Evolutionary conservation across 2,888 invertebrate species (phyloP).

Genomic region (Phymatocera aterrima): DNA sequence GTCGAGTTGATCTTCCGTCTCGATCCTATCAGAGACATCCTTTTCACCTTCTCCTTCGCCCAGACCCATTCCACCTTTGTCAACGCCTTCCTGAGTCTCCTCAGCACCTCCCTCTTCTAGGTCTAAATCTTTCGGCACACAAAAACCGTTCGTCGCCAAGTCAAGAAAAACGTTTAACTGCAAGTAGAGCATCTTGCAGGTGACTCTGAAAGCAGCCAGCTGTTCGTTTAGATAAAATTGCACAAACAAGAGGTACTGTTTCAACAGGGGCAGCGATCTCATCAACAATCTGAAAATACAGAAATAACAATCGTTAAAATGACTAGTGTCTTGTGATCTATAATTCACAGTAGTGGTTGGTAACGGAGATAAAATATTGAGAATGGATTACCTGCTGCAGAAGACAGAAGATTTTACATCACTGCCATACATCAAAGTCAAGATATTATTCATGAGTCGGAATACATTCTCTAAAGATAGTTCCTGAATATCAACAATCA

Average conservation of each 20-base stretch:
- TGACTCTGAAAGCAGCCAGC: constrained; percentile 86
- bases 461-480: constrained; percentile 77
- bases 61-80: constrained; percentile 87
- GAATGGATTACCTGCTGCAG: constrained; percentile 50
- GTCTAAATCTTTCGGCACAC: constrained; percentile 90
- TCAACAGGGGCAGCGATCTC: constrained; percentile 82
- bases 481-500: constrained; percentile 79
- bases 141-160: constrained; percentile 91
- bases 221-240: constrained; percentile 89
- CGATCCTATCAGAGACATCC: constrained; percentile 96
- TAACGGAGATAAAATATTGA: not conserved
- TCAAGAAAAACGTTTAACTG: constrained; percentile 91
- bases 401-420: constrained; percentile 63
- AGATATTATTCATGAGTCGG: constrained; percentile 63
- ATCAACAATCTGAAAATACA: constrained; percentile 71
- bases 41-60: constrained; percentile 95
- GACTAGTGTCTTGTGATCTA: not conserved
- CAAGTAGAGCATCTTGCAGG: constrained; percentile 89
- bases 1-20: constrained; percentile 94
- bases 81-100: constrained; percentile 77
- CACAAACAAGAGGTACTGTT: constrained; percentile 85
- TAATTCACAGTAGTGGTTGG: too few relatives aligned
- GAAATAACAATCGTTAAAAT: not conserved
- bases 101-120: constrained; percentile 83
- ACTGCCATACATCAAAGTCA: constrained; percentile 74